Conservation (phyloP, 2,113 vertebrate genomes). For the Gallinago paraguaiae region DNA sequence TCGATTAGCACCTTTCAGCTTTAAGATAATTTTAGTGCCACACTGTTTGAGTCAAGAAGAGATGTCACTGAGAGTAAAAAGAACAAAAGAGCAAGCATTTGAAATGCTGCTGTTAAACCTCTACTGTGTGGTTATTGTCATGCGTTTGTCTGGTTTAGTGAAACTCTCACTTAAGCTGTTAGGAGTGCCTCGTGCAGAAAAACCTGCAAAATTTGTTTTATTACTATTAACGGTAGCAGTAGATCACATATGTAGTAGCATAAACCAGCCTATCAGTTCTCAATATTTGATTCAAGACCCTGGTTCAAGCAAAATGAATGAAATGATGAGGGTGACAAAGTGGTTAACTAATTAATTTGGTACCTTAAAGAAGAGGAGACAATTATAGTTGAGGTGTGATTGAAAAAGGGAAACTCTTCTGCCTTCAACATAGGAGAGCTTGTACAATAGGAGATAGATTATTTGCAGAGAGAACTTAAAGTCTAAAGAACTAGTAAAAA, state of each 20-base stretch:
- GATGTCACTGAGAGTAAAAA: slow-evolving; percentile 18
- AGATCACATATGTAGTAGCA: neutral
- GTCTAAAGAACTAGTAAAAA: neutral
- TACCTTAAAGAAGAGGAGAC: neutral
- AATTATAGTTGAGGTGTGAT: neutral
- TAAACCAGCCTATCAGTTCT: neutral
- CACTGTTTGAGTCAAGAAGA: slow-evolving; percentile 29
- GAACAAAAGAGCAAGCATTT: slow-evolving; percentile 22
- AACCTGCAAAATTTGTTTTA: neutral
- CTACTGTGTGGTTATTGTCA: neutral
- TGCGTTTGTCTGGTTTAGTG: neutral
- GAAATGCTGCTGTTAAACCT: neutral
- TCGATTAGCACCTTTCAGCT: slow-evolving; percentile 60
- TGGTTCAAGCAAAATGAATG: neutral
- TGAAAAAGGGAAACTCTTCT: neutral
- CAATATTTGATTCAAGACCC: neutral
- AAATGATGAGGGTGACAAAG: neutral
- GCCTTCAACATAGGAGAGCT: neutral
- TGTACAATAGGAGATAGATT: neutral
- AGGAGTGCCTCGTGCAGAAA: neutral
- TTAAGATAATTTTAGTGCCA: slow-evolving; percentile 40
- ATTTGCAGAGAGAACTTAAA: neutral
- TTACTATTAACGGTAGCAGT: neutral
- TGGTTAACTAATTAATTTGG: neutral
- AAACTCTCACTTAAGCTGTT: neutral